These are phyloP conservation scores for Vesta saturnalis DNA, from an alignment of 2,888 invertebrate genomes.

Conservation along the genomic window DNA sequence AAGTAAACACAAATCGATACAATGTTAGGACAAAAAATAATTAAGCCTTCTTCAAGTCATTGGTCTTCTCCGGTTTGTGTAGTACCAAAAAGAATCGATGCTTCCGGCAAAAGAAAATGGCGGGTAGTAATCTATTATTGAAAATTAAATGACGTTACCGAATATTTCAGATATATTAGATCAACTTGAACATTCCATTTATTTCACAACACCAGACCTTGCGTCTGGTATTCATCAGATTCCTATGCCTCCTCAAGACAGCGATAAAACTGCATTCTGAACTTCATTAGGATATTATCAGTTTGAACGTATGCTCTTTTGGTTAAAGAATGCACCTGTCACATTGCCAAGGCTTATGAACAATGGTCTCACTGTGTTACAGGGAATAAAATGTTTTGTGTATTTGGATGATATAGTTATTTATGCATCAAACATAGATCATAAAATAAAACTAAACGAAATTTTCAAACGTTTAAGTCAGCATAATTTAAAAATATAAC, in stretches of 20 bases:
- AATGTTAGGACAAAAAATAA: not conserved
- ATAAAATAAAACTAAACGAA: not conserved
- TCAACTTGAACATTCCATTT: conserved; percentile 45
- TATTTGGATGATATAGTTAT: not conserved
- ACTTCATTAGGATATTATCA: conserved; percentile 53
- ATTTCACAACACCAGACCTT: conserved; percentile 52
- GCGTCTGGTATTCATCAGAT: conserved; percentile 53
- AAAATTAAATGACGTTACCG: conserved; percentile 34
- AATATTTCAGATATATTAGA: conserved; percentile 43
- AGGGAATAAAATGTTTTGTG: conserved; percentile 1
- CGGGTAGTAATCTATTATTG: too few relatives aligned
- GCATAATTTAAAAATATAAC: too few relatives aligned
- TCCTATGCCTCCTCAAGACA: conserved; percentile 41
- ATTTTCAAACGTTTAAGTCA: not conserved
- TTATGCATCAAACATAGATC: not conserved
- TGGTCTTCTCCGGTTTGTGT: conserved; percentile 23
- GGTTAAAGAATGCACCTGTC: not conserved
- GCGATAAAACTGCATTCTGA: conserved; percentile 50
- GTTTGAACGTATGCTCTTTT: conserved; percentile 49
- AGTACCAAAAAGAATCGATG: conserved; percentile 40
- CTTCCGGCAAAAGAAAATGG: conserved; percentile 48
- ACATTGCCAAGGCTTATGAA: conserved; percentile 14
- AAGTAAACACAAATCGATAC: not conserved
- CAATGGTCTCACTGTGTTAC: not conserved
- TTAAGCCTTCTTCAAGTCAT: too few relatives aligned